phyloP scores from a whole-genome alignment of 2,797 vertebrate genomes.

The Pantherophis vulpinus region DNA sequence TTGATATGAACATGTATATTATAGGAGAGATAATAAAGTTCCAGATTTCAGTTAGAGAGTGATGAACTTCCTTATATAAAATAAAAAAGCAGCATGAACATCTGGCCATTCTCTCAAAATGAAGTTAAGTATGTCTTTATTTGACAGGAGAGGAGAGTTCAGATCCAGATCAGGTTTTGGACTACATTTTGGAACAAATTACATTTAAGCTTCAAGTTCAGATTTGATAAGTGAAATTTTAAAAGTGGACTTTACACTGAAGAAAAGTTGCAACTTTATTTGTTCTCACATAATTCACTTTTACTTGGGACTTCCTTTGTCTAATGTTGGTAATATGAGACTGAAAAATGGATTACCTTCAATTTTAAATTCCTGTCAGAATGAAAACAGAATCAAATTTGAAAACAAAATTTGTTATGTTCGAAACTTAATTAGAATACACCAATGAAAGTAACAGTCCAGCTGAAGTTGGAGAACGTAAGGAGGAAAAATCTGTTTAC shows the following conservation, averaged over 20 bases:
- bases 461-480: background rate
- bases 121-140: slow-evolving; percentile 31
- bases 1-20: background rate
- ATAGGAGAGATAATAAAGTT: background rate
- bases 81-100: slow-evolving; percentile 4
- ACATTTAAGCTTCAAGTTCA: background rate
- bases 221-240: background rate
- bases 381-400: background rate
- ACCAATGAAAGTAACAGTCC: background rate
- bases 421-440: background rate
- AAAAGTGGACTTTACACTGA: background rate
- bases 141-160: slow-evolving; percentile 6
- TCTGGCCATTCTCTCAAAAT: slow-evolving; percentile 14
- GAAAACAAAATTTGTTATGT: background rate
- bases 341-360: background rate
- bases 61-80: slow-evolving; percentile 9
- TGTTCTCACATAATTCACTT: background rate
- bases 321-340: background rate
- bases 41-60: background rate
- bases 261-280: slow-evolving; percentile 13
- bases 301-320: background rate
- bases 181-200: slow-evolving; percentile 4
- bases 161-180: slow-evolving; percentile 21
- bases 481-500: background rate
- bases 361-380: slow-evolving; percentile 5